Evolutionary conservation across 1,140 invertebrate species (phyloP).

Genomic region (Macrobrachium nipponense): DNA sequence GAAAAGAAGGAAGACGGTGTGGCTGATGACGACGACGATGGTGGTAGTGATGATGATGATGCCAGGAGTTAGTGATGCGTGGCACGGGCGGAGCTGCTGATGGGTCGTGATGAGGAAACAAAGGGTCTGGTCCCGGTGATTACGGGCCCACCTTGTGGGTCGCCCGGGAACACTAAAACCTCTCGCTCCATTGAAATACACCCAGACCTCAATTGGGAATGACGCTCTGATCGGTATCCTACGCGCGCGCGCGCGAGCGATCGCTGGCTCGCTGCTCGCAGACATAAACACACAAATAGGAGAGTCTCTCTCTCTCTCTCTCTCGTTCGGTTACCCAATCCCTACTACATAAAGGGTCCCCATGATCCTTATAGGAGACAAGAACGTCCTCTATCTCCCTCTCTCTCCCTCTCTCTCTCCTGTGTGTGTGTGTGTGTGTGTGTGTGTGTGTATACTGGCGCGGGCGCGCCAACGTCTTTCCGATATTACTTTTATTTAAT

Average conservation of each 20-base stretch:
- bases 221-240: conserved; percentile 1
- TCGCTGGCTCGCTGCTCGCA: background rate
- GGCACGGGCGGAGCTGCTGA: conserved; percentile 31
- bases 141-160: conserved; percentile 36
- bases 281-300: background rate
- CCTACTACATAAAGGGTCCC: no score
- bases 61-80: conserved; percentile 12
- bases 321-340: background rate
- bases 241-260: background rate
- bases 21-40: background rate
- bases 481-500: no score
- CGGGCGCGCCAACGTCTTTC: no score
- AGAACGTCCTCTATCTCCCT: background rate
- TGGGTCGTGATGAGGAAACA: conserved; percentile 43
- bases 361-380: background rate
- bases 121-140: conserved; percentile 42
- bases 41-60: background rate
- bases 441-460: no score
- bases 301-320: conserved; percentile 13
- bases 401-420: no score
- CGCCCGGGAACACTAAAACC: conserved; percentile 34
- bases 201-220: conserved; percentile 20
- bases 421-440: no score
- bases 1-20: background rate
- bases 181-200: conserved; percentile 32